Conservation (phyloP, 2,888 invertebrate genomes). For the Nephrotoma appendiculata region DNA sequence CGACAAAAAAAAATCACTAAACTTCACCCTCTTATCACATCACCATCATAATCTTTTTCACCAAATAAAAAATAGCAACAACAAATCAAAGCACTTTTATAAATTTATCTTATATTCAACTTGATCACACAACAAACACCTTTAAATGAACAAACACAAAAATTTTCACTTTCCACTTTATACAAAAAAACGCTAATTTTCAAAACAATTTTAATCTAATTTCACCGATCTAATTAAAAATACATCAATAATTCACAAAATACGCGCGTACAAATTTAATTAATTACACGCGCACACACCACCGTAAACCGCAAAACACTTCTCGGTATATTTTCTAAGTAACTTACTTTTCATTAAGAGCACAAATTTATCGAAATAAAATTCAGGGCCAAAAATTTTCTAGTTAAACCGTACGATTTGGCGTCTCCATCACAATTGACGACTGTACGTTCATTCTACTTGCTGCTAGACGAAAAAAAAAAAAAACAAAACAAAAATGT, state of each 20-base stretch:
- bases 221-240: background rate
- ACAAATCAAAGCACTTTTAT: background rate
- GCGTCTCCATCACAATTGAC: background rate
- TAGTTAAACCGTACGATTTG: background rate
- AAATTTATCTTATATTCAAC: background rate
- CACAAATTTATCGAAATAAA: too few species aligned
- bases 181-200: too few species aligned
- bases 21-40: background rate
- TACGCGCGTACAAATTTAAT: background rate
- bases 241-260: background rate
- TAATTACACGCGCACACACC: too few species aligned
- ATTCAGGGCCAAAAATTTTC: background rate
- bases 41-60: background rate
- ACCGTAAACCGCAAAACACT: too few species aligned
- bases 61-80: background rate
- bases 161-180: background rate
- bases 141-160: background rate
- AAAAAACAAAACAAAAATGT: background rate
- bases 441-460: background rate
- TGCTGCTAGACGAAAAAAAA: too few species aligned
- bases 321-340: too few species aligned
- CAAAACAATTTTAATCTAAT: background rate
- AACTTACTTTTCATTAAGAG: too few species aligned
- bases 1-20: background rate
- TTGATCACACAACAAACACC: background rate